Evolutionary conservation across 1,140 invertebrate species (phyloP).

Genomic region (Papilio aristodemus): DNA sequence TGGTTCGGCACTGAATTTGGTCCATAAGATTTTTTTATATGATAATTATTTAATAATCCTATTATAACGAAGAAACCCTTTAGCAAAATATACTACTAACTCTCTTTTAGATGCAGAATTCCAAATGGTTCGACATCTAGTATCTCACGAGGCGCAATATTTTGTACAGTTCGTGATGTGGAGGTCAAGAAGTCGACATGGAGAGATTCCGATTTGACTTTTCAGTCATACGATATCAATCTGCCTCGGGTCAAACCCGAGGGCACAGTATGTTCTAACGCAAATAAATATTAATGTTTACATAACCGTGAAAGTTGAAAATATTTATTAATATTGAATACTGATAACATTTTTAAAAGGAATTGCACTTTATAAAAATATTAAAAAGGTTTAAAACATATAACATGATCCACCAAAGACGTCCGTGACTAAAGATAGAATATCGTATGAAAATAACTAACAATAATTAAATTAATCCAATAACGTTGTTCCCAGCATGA

Average conservation of each 20-base stretch:
- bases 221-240: conserved; percentile 24
- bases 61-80: neutral
- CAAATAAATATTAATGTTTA: neutral
- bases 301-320: neutral
- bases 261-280: neutral
- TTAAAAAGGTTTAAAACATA: too few relatives aligned
- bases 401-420: too few relatives aligned
- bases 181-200: conserved; percentile 49
- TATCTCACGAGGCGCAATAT: conserved; percentile 39
- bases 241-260: conserved; percentile 22
- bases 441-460: too few relatives aligned
- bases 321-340: conserved; percentile 1
- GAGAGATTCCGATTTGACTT: conserved; percentile 28
- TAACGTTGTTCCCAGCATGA: too few relatives aligned
- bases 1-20: too few relatives aligned
- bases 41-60: too few relatives aligned
- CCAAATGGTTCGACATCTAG: conserved; percentile 34
- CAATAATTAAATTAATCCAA: too few relatives aligned
- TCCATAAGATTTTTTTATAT: too few relatives aligned
- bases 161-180: conserved; percentile 49
- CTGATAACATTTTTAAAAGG: too few relatives aligned
- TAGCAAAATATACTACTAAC: neutral
- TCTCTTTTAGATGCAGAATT: neutral
- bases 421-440: too few relatives aligned
- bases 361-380: too few relatives aligned